Evolutionary conservation across 2,797 vertebrate genomes (phyloP), one percentile per base, ranked within the genome.

Genomic region (Sebastes goodei): DNA sequence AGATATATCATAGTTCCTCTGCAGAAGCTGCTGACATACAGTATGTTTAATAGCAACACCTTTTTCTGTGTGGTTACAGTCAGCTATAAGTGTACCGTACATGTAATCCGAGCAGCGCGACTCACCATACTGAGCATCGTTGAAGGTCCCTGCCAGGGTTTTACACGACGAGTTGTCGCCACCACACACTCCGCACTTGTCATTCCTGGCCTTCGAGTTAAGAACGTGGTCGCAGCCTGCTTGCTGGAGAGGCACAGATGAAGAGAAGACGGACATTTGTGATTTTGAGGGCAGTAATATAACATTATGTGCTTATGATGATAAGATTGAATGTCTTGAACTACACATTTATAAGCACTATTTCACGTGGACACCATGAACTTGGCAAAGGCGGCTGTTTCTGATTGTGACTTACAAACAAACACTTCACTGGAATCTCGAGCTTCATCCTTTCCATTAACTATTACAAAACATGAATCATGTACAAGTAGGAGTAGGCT

Each of bases 151-250:
- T 29, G 95, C 88, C 88, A 97, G 89, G 30, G 97, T 98, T 92
- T 95, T 97, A 91, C 98, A 99, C 0, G 98, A 99, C 1, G 98
- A 99, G 91, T 98, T 97, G 93, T 99, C 98, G 25, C 98, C 98
- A 6, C 98, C 98, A 77, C 98, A 99, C 71, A 99, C 97, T 6
- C 98, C 98, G 76, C 98, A 99, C 89, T 97, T 99, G 94, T 99
- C 98, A 91, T 96, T 97, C 90, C 92, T 96, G 70, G 97, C 97
- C 93, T 98, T 99, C 1, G 98, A 99, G 94, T 99, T 99, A 76
- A 99, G 95, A 68, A 99, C 94, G 0, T 98, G 98, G 91, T 99
- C 98, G 85, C 98, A 99, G 84, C 98, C 98, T 61, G 98, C 98
- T 99, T 99, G 98, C 98, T 99, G 92, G 20, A 64, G 53, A 74